Base-by-base conservation (phyloP, 1,140 invertebrate species). In the Akabosia matsudoensis region DNA sequence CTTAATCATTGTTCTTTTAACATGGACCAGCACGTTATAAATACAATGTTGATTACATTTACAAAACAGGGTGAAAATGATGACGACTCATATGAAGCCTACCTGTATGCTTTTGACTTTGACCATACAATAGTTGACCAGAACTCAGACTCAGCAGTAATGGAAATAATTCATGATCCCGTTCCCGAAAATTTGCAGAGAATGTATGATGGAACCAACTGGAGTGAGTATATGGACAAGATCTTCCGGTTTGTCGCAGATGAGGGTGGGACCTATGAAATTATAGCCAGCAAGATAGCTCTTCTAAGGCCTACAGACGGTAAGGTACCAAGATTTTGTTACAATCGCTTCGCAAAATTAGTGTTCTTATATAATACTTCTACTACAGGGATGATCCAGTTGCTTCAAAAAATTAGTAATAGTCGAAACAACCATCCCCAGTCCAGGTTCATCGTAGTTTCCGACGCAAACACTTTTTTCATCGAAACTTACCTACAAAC, bases 81-180 rank as follows among this genome's bases (percentile, higher is more conserved):
- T 24, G 61, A 67, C 2, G 70, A 72, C 7, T 1, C 7, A 7
- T 3, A 45, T 7, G 70, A 16, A 51, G 26, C 72, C 3, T 51
- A 76, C 18, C 74, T 81, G 10, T 81, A 78, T 24, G 80, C 78
- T 22, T 81, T 81, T 77, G 80, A 81, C 33, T 81, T 81, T 73
- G 80, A 81, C 33, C 78, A 76, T 31, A 81, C 80, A 28, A 76
- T 81, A 16, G 64, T 81, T 64, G 73, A 79, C 22, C 76, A 76
- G 1, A 81, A 81, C 33, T 81, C 80, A 18, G 80, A 81, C n/a
- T 26, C 71, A 0, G 76, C 76, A 0, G 74, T 79, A n/a, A 75
- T 70, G 26, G 75, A 76, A 33, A 37, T 81, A 0, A 72, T 81
- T 2, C 37, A 52, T 13, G 52, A 76, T 28, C 78, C 74, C 1